Conservation (phyloP, 2,888 invertebrate genomes). For the Arctia plantaginis region DNA sequence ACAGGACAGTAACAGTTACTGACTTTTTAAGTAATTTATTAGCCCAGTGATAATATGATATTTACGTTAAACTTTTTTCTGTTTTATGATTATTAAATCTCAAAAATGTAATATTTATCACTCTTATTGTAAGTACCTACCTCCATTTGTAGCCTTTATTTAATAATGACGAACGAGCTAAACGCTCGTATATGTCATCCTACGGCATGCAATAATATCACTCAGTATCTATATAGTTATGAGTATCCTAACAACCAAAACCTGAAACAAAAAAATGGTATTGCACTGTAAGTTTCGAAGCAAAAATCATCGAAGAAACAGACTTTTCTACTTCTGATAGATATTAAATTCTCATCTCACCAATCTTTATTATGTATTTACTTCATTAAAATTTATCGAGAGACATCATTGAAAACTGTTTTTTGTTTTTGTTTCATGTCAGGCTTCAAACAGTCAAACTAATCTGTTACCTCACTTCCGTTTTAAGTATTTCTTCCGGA, state of each 20-base stretch:
- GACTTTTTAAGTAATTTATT: too few species aligned
- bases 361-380: conserved; percentile 69
- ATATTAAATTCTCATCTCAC: conserved; percentile 52
- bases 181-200: conserved; percentile 61
- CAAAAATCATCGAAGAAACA: conserved; percentile 21
- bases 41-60: too few species aligned
- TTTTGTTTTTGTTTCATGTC: conserved; percentile 82
- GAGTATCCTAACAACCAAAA: conserved; percentile 63
- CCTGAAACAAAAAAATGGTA: conserved; percentile 66
- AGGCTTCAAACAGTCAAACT: conserved; percentile 61
- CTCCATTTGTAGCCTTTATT: conserved; percentile 70
- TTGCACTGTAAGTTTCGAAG: conserved; percentile 50
- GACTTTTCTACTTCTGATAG: conserved; percentile 18
- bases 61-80: neutral
- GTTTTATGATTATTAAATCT: neutral
- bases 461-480: conserved; percentile 53
- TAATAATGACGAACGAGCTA: conserved; percentile 52
- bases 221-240: conserved; percentile 41
- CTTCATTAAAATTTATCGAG: conserved; percentile 81
- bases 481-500: conserved; percentile 30
- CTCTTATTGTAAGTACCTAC: conserved; percentile 47
- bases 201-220: conserved; percentile 61
- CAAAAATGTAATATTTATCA: neutral
- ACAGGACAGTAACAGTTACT: too few species aligned
- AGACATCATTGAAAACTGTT: conserved; percentile 79